Evolutionary conservation across 2,113 vertebrate species (phyloP).

Genomic region (Psittacula cyanocephala): DNA sequence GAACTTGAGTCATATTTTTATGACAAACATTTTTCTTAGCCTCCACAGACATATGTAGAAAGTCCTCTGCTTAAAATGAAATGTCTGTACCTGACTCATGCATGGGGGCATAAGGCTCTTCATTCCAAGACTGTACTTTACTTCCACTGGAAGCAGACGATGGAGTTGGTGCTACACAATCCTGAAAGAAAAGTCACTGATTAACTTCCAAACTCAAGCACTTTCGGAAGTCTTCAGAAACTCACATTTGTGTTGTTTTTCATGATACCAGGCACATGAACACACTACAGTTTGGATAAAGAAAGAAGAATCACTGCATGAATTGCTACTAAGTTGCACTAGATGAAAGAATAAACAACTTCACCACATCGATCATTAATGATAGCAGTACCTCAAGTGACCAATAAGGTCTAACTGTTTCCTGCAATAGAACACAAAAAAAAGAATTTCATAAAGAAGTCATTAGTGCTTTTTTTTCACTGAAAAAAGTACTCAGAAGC

Average conservation of each 20-base stretch:
- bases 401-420: neutral
- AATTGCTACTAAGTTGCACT: neutral
- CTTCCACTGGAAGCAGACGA: constrained; percentile 35
- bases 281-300: neutral
- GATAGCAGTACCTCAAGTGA: neutral
- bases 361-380: neutral
- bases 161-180: neutral
- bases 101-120: neutral
- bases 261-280: neutral
- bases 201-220: neutral
- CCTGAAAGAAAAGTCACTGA: constrained; percentile 54
- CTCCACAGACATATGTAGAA: neutral
- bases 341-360: neutral
- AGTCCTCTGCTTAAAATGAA: neutral
- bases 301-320: neutral
- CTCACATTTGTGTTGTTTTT: neutral
- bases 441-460: neutral
- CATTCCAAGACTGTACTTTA: neutral
- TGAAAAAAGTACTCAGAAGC: neutral
- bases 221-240: neutral
- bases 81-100: constrained; percentile 67
- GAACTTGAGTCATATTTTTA: neutral
- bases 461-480: neutral
- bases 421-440: neutral
- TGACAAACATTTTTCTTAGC: neutral